Base-by-base conservation (phyloP, 1,140 invertebrate genomes). In the Eumeta japonica region DNA sequence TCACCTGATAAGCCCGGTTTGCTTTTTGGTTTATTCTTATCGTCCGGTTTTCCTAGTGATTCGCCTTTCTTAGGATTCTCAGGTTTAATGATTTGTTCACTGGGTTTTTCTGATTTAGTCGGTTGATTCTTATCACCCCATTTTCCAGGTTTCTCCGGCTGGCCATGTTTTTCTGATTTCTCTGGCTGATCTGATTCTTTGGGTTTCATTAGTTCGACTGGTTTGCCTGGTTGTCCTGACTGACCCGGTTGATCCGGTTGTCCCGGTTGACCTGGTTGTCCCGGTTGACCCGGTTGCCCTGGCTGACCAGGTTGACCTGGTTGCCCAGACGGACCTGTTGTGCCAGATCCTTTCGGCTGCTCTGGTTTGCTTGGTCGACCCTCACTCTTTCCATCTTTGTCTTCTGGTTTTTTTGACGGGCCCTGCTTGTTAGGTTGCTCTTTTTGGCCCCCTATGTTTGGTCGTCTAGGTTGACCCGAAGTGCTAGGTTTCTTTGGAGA, bases 161-260 rank as follows among this genome's bases (percentile, higher is more conserved):
- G 3, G n/a, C 28, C 28, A 11, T 10, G 28, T 29, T 29, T 3
- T n/a, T 13, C 28, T 29, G 28, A 13, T 29, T 29, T 10, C 14
- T n/a, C 28, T 29, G 28, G 28, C n/a, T 3, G 28, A 11, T 13
- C 28, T 5, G 28, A 13, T n/a, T 29, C n/a, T 29, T 13, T 13
- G n/a, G 28, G 28, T 29, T 29, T 3, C 4, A 10, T 13, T 29
- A 13, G 28, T 13, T 4, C 28, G n/a, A 10, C 28, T 11, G 28
- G 28, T 29, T 29, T 29, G n/a, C 28, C 28, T 29, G 28, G 28
- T 29, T 29, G 3, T 3, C 28, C 28, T 29, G 28, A 13, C 14
- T 5, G 4, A 3, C 28, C 28, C 14, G 28, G 28, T 4, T 3
- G n/a, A 5, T 13, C 28, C 14, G 28, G 28, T 29, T 29, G 3